These are phyloP conservation scores for Machimus atricapillus DNA, from an alignment of 2,888 invertebrate genomes.

Conservation along the genomic window DNA sequence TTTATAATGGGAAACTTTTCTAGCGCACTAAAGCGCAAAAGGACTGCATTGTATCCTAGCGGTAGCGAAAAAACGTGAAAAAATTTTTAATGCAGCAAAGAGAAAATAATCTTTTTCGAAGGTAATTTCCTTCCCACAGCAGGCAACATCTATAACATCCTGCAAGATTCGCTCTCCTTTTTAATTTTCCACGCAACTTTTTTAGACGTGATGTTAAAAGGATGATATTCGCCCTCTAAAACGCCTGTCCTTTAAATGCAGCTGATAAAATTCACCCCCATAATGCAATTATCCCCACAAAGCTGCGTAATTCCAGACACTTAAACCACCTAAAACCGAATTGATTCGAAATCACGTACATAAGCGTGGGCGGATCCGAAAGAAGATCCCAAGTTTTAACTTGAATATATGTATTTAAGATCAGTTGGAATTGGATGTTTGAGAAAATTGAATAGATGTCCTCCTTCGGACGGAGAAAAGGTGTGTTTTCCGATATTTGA, in stretches of 20 bases:
- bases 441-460: not conserved
- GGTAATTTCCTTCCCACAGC: not conserved
- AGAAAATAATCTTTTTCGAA: not conserved
- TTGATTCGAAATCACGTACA: not conserved
- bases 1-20: conserved; percentile 22
- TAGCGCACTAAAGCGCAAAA: conserved; percentile 21
- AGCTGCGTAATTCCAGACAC: not conserved
- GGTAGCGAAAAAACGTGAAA: not conserved
- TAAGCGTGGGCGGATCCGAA: not conserved
- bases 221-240: not conserved
- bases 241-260: not conserved
- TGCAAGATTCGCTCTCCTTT: not conserved
- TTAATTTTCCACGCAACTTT: not conserved
- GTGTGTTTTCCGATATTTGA: not conserved
- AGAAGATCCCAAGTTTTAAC: not conserved
- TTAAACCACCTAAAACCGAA: not conserved
- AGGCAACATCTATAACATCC: not conserved
- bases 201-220: not conserved
- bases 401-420: not conserved
- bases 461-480: not conserved
- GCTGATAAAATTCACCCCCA: not conserved
- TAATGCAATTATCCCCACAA: not conserved
- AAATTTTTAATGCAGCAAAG: not conserved
- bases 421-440: not conserved
- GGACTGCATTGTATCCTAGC: conserved; percentile 10